Base-by-base conservation (phyloP, 2,113 vertebrate species). In the Centropristis striata region DNA sequence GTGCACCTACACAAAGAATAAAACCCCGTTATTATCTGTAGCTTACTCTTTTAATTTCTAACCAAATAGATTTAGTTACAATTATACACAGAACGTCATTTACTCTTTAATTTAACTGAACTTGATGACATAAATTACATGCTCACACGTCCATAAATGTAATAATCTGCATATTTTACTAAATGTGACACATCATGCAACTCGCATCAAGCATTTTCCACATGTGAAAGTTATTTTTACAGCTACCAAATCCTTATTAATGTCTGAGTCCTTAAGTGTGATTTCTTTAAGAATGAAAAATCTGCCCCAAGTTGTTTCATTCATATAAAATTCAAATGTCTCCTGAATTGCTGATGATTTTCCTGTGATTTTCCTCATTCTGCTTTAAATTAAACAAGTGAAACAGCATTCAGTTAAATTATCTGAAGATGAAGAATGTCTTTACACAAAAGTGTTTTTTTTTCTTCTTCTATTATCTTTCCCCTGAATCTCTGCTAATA, bases 1-100 rank as follows among this genome's bases (percentile, higher is more conserved):
- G 8, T 55, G 21, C 71, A n/a, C 69, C 76, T 46, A 37, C 67
- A 74, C 65, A 77, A 49, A 80, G 44, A 63, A 68, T 2, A 49
- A 75, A 11, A 8, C 4, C 4, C 60, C 0, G 2, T 60, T 37
- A 58, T 50, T 1, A 21, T 4, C 21, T 28, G 14, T 0, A 67
- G 4, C 12, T n/a, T 37, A 8, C 2, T 8, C 16, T 27, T 16
- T 15, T 23, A 1, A 37, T 53, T 8, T 61, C 14, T 28, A 5
- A 47, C 13, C 8, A 0, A 5, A 0, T 27, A 28, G 1, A 58
- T 50, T 58, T 18, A 21, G 8, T 23, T 2, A 0, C 8, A n/a
- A 6, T 32, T 72, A 4, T 2, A 20, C 10, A n/a, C 1, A 47
- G 15, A 42, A 13, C 15, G 0, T 18, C 8, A 2, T 11, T 2